Evolutionary conservation across 2,113 vertebrate species (phyloP).

Genomic region (Microcebus jonahi): DNA sequence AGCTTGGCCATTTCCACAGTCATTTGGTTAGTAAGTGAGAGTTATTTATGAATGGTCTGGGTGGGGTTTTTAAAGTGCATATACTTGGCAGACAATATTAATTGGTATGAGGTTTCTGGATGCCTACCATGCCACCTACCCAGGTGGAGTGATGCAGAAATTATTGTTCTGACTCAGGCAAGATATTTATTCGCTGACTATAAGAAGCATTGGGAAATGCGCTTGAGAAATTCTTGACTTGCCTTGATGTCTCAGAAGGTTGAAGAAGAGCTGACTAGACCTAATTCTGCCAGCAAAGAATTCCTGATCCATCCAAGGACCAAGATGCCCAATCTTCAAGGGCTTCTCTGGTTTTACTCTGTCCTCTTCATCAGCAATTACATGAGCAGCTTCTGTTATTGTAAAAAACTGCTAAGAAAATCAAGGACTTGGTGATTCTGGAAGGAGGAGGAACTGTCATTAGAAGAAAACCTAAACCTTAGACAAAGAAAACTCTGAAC

Average conservation of each 20-base stretch:
- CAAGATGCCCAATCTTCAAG: neutral
- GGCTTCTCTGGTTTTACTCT: neutral
- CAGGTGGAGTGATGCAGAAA: neutral
- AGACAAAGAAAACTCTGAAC: neutral
- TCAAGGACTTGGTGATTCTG: neutral
- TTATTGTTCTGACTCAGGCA: neutral
- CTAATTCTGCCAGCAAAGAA: neutral
- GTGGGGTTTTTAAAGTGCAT: slow-evolving; percentile 31
- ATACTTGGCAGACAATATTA: neutral
- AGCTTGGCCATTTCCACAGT: neutral
- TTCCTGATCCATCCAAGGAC: neutral
- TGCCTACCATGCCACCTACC: neutral
- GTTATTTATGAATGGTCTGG: slow-evolving; percentile 49
- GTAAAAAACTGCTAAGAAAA: neutral
- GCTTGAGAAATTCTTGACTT: neutral
- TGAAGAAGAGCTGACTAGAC: neutral
- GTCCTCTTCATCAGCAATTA: neutral
- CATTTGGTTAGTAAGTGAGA: slow-evolving; percentile 35
- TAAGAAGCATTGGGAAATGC: neutral
- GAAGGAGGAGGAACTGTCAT: neutral
- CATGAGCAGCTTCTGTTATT: neutral
- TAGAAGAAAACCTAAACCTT: neutral
- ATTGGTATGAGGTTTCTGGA: slow-evolving; percentile 4
- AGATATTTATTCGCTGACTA: neutral
- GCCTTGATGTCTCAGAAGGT: neutral